Percentiles rank a stretch among this genome's conserved stretches.
phyloP scores from a whole-genome alignment of 64 coral and sea anemone species.

The Hydrozoanthus tunicans region DNA sequence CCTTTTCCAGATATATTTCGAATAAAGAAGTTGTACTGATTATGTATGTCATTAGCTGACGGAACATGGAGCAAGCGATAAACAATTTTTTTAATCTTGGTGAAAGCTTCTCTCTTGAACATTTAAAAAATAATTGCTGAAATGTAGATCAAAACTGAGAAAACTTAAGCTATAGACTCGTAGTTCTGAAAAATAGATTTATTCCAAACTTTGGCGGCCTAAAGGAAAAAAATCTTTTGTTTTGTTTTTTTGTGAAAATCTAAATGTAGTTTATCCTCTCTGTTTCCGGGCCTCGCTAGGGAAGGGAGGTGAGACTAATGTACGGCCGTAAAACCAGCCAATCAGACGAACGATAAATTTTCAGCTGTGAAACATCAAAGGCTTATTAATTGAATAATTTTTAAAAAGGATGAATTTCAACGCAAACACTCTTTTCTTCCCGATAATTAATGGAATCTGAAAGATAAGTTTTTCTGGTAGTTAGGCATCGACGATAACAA shows the following conservation, averaged over 20 bases:
- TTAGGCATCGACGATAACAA: conserved; percentile 35
- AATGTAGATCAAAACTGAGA: background rate
- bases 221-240: background rate
- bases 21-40: too few relatives aligned
- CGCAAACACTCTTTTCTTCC: conserved; percentile 74
- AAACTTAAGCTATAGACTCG: too few relatives aligned
- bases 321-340: background rate
- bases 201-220: too few relatives aligned
- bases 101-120: too few relatives aligned
- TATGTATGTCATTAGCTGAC: too few relatives aligned
- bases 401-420: conserved; percentile 67
- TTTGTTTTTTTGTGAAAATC: conserved; percentile 8
- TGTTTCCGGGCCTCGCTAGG: conserved; percentile 4
- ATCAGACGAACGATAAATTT: background rate
- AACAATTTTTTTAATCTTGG: too few relatives aligned
- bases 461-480: conserved; percentile 43
- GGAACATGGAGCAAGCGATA: too few relatives aligned
- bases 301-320: conserved; percentile 15
- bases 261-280: background rate
- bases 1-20: too few relatives aligned
- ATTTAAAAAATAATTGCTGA: background rate
- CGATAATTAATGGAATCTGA: conserved; percentile 61
- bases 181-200: too few relatives aligned
- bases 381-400: conserved; percentile 82
- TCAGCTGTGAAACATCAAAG: conserved; percentile 67